Evolutionary conservation across 1,140 invertebrate species (phyloP), one percentile per base, ranked within the genome.

Genomic region (Trichonephila clavipes): DNA sequence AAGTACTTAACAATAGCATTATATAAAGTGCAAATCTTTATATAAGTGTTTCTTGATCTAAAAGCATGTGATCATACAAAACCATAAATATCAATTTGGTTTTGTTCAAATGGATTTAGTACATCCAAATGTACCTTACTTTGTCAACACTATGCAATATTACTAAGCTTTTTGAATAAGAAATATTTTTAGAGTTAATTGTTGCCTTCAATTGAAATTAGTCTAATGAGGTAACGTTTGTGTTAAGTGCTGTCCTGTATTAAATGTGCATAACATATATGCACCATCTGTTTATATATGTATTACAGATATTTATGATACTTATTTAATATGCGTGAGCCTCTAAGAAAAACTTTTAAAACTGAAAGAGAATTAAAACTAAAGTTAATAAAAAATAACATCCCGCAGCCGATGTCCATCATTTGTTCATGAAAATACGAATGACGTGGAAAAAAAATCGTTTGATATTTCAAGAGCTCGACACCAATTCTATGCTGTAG

Each of bases 1-100:
- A 85, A 59, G 82, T 24, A 59, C 82, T 85, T 59, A 58, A 85
- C 82, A 58, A 58, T 58, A 24, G 58, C 77, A 58, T 58, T 58
- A 24, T 58, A 40, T 77, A 19, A 77, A 77, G 34, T 77, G 72
- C 72, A 77, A 77, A 40, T 77, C 34, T 77, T 34, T 77, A 34
- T 34, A 19, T 40, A 18, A 77, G 34, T 40, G 18, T 34, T 40
- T 77, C 16, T 28, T 14, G 51, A 12, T n/a, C 24, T 69, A 69
- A 69, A 69, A 69, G 28, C 24, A 69, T 14, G 66, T 69, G 66
- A 69, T 69, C 66, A 19, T 69, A 28, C 12, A 10, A 24, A 28
- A 69, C 66, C 24, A 24, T 28, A 24, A 24, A 24, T 62, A 62
- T 62, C 16, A 19, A 21, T 69, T 69, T 24, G 21, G 34, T 77